Conservation (phyloP, 2,888 invertebrate species). For the Mythimna loreyi region DNA sequence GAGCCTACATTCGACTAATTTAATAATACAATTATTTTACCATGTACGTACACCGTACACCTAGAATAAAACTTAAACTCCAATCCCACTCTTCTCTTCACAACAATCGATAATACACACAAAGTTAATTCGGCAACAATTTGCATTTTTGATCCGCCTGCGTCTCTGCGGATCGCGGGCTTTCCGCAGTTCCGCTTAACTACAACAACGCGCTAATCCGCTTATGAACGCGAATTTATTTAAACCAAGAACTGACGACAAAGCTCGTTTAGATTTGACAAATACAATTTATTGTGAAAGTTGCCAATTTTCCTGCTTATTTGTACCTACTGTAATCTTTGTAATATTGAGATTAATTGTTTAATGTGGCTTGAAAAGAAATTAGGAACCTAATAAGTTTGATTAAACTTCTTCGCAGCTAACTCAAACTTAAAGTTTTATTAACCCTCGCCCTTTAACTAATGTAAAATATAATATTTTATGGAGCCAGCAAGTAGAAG, state of each 20-base stretch:
- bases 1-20: no score
- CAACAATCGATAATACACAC: constrained; percentile 17
- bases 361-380: neutral
- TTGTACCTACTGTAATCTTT: neutral
- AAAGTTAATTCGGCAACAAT: constrained; percentile 73
- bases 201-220: constrained; percentile 68
- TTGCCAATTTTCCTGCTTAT: neutral
- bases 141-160: constrained; percentile 76
- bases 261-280: constrained; percentile 16
- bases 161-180: constrained; percentile 48
- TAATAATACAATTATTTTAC: no score
- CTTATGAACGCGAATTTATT: constrained; percentile 35
- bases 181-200: constrained; percentile 69
- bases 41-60: no score
- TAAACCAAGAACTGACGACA: constrained; percentile 16
- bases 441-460: no score
- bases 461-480: no score
- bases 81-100: constrained; percentile 11
- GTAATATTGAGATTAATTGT: neutral
- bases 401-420: no score
- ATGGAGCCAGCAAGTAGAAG: no score
- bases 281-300: constrained; percentile 1
- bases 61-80: no score
- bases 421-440: no score
- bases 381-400: no score